These are phyloP conservation scores for Acanthurus lineatus DNA, from an alignment of 2,797 vertebrate genomes.

Conservation along the genomic window DNA sequence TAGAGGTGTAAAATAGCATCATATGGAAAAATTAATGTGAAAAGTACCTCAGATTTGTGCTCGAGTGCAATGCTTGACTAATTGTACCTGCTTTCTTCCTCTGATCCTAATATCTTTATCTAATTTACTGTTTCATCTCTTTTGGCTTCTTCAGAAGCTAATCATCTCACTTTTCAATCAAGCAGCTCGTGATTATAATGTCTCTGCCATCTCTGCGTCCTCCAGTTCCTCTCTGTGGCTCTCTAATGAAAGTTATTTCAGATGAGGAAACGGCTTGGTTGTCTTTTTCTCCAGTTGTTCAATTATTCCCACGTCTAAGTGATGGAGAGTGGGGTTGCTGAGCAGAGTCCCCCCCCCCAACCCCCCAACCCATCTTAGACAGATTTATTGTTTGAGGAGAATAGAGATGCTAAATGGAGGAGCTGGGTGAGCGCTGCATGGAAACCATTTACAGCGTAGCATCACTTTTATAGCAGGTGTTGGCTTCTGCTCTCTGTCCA, in stretches of 20 bases:
- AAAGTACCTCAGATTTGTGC: not conserved
- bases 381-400: conserved; percentile 70
- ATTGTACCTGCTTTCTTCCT: not conserved
- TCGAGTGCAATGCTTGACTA: not conserved
- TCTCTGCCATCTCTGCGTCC: conserved; percentile 12
- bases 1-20: not conserved
- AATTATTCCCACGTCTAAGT: conserved; percentile 74
- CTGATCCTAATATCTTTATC: not conserved
- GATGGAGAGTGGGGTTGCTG: conserved; percentile 66
- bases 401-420: conserved; percentile 65
- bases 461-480: conserved; percentile 55
- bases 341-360: conserved; percentile 17
- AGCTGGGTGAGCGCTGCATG: conserved; percentile 55
- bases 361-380: conserved; percentile 14
- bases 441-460: conserved; percentile 60
- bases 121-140: conserved; percentile 20
- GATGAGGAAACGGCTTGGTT: conserved; percentile 71
- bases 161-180: conserved; percentile 39
- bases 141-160: conserved; percentile 38
- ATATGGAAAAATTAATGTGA: not conserved
- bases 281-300: conserved; percentile 72
- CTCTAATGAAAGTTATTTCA: conserved; percentile 74
- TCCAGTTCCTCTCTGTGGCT: conserved; percentile 17
- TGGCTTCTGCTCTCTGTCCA: conserved; percentile 39
- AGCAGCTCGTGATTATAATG: conserved; percentile 35